These are phyloP conservation scores for Porites divaricata DNA, from an alignment of 92 coral and sea anemone genomes.

Conservation along the genomic window DNA sequence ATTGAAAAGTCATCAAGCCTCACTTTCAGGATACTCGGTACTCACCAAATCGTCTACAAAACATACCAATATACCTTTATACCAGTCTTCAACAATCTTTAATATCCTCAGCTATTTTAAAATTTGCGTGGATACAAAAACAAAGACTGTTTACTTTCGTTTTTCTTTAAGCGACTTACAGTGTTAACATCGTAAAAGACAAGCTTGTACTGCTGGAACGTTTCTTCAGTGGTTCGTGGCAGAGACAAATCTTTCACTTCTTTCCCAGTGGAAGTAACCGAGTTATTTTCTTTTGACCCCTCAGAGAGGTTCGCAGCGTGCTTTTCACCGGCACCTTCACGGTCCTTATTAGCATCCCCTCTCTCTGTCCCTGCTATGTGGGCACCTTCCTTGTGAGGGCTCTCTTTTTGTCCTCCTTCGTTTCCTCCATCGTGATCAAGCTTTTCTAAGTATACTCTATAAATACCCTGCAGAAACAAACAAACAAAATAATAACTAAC, in stretches of 20 bases:
- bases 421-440: neutral
- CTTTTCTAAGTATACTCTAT: slow-evolving; percentile 59
- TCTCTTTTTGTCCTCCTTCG: too few species aligned
- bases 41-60: too few species aligned
- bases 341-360: neutral
- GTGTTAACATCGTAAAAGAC: slow-evolving; percentile 77
- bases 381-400: too few species aligned
- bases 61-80: too few species aligned
- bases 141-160: neutral
- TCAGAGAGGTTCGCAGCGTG: neutral
- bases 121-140: neutral
- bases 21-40: too few species aligned
- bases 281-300: neutral
- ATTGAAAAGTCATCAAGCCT: too few species aligned
- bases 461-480: slow-evolving; percentile 47
- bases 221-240: slow-evolving; percentile 39
- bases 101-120: neutral
- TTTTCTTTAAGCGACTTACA: slow-evolving; percentile 48
- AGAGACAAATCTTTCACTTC: neutral
- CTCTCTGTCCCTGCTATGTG: neutral
- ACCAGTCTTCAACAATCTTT: neutral
- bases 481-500: neutral
- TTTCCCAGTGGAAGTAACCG: neutral
- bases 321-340: neutral
- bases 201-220: slow-evolving; percentile 55